Conservation (phyloP, 2,113 vertebrate species). For the Pachypanchax playfairii region DNA sequence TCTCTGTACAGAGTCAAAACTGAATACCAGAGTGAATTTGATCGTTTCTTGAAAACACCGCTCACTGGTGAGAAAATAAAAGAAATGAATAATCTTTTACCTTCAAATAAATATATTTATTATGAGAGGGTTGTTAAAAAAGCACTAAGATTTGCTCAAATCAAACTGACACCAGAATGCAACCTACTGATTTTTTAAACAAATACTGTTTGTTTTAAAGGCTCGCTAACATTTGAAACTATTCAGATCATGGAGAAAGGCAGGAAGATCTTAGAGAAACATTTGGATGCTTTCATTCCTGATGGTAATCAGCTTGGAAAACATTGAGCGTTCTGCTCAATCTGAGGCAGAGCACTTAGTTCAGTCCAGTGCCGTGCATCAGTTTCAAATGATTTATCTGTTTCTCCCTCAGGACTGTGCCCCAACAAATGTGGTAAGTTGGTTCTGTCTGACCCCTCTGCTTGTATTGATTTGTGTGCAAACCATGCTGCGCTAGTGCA, state of each 20-base stretch:
- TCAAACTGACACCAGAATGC: neutral
- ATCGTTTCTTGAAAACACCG: conserved; percentile 21
- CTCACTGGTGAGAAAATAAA: conserved; percentile 43
- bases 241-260: conserved; percentile 74
- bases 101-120: neutral
- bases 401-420: conserved; percentile 71
- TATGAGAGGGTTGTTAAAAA: neutral
- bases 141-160: neutral
- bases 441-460: neutral
- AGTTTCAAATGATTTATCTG: conserved; percentile 22
- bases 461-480: conserved; percentile 7
- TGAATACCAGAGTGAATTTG: conserved; percentile 77
- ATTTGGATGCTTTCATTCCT: conserved; percentile 67
- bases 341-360: conserved; percentile 20
- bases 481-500: conserved; percentile 6
- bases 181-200: neutral
- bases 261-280: conserved; percentile 67
- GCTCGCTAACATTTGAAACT: conserved; percentile 41
- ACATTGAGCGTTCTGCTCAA: conserved; percentile 4
- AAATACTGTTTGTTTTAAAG: conserved; percentile 34
- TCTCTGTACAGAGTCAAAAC: conserved; percentile 74
- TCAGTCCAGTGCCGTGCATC: neutral
- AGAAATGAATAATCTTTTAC: neutral
- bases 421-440: conserved; percentile 79
- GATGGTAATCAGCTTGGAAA: conserved; percentile 52